Conservation (phyloP, 1,140 invertebrate species). For the Zeugodacus cucurbitae region DNA sequence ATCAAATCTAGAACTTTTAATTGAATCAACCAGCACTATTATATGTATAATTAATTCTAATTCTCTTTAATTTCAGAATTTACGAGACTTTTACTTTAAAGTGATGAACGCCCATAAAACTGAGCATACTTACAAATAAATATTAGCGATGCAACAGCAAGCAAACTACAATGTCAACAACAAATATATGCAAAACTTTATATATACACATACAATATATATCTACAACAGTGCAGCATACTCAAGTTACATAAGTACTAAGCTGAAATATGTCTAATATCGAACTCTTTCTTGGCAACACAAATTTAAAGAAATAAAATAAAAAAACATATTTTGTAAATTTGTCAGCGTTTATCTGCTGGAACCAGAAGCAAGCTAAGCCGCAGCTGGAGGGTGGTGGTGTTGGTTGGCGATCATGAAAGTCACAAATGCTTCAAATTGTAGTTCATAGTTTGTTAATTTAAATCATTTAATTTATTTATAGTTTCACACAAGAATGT, state of each 20-base stretch:
- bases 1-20: too few species aligned
- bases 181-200: slow-evolving; percentile 36
- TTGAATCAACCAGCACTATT: too few species aligned
- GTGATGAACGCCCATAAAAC: slow-evolving; percentile 36
- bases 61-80: slow-evolving; percentile 71
- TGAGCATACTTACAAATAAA: background rate
- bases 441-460: slow-evolving; percentile 12
- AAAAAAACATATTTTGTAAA: slow-evolving; percentile 28
- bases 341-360: background rate
- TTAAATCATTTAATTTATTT: slow-evolving; percentile 2
- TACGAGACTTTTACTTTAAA: slow-evolving; percentile 73
- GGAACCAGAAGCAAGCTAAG: background rate
- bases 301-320: slow-evolving; percentile 38
- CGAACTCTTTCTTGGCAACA: background rate
- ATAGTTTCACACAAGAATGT: background rate
- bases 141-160: background rate
- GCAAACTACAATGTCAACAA: slow-evolving; percentile 29
- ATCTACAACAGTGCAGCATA: slow-evolving; percentile 39
- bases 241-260: slow-evolving; percentile 34
- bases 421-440: background rate
- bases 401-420: background rate
- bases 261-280: background rate
- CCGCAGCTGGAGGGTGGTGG: background rate
- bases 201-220: slow-evolving; percentile 8
- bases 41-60: too few species aligned